These are phyloP conservation scores for Cremastinae sp. DNA, from an alignment of 2,888 invertebrate genomes.

Conservation along the genomic window DNA sequence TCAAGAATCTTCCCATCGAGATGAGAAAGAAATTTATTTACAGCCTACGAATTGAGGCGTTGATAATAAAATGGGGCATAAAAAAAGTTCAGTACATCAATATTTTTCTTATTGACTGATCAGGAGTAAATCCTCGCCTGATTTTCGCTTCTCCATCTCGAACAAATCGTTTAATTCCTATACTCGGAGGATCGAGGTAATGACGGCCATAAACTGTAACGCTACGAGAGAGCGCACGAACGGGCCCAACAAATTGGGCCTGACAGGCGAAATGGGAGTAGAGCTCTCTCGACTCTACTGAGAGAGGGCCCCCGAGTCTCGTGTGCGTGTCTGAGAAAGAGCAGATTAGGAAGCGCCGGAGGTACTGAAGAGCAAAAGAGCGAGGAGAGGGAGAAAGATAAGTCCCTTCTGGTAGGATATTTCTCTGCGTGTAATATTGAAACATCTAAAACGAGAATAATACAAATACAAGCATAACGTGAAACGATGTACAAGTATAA, in stretches of 20 bases:
- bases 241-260: constrained; percentile 76
- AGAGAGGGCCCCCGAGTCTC: constrained; percentile 6
- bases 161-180: constrained; percentile 78
- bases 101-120: constrained; percentile 4
- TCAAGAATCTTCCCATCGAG: too few species aligned
- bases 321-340: constrained; percentile 24
- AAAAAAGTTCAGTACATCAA: neutral
- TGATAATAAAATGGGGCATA: neutral
- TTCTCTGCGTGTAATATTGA: neutral
- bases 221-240: constrained; percentile 65
- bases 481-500: constrained; percentile 44
- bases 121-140: constrained; percentile 6
- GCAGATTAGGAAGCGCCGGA: constrained; percentile 43
- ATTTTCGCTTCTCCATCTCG: constrained; percentile 13
- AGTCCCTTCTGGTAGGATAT: constrained; percentile 21
- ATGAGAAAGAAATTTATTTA: too few species aligned
- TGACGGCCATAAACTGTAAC: constrained; percentile 78
- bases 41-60: too few species aligned
- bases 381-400: constrained; percentile 29
- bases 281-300: too few species aligned
- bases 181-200: constrained; percentile 76
- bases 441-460: neutral
- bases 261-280: constrained; percentile 77
- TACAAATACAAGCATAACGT: constrained; percentile 5
- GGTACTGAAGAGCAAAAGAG: constrained; percentile 14